Evolutionary conservation across 2,888 invertebrate species (phyloP).

Genomic region (Coecobrya sp.): DNA sequence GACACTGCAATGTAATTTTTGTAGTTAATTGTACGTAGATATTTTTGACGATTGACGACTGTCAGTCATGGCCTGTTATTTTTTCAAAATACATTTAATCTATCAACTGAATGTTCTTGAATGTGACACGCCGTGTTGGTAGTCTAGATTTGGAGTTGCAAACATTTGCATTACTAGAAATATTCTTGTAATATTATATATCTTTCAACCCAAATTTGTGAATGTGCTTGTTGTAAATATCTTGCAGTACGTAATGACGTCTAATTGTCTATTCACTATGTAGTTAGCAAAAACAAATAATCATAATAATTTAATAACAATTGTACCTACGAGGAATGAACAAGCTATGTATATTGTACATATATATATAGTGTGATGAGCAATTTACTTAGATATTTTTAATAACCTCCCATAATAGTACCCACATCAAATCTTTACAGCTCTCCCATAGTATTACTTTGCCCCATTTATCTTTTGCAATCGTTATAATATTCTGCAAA

Average conservation of each 20-base stretch:
- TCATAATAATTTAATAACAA: background rate
- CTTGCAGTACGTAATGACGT: background rate
- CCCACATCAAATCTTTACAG: too few species aligned
- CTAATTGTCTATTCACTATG: conserved; percentile 31
- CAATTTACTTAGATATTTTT: too few species aligned
- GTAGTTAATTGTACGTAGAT: background rate
- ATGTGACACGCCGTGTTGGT: background rate
- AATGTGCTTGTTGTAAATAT: conserved; percentile 47
- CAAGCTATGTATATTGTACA: too few species aligned
- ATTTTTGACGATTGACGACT: background rate
- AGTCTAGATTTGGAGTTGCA: conserved; percentile 8
- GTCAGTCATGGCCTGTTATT: conserved; percentile 25
- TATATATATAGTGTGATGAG: too few species aligned
- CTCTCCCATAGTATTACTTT: too few species aligned
- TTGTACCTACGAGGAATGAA: background rate
- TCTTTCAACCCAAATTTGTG: background rate
- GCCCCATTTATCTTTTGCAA: too few species aligned
- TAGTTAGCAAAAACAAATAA: background rate
- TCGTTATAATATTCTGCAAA: too few species aligned
- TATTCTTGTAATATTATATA: background rate
- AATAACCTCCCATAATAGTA: too few species aligned
- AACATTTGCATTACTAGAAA: background rate
- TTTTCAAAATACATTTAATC: background rate
- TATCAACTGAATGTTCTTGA: conserved; percentile 13
- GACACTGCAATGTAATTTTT: background rate